Evolutionary conservation across 1,140 invertebrate genomes (phyloP).

Genomic region (Conus ventricosus): DNA sequence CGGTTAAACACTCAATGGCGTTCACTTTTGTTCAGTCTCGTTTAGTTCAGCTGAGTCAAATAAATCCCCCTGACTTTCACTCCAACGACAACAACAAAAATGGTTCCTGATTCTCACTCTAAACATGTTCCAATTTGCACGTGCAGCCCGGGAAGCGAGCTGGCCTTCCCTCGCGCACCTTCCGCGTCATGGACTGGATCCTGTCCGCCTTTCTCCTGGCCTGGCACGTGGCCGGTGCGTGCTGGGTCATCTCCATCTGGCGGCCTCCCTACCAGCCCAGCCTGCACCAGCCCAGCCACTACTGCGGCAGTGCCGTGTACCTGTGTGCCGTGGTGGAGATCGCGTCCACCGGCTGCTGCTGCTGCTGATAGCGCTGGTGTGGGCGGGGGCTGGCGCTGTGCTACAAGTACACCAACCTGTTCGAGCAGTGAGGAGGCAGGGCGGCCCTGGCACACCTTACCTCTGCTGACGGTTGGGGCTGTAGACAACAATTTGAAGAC

Average conservation of each 20-base stretch:
- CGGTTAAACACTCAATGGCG: no score
- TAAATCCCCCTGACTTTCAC: no score
- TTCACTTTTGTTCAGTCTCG: no score
- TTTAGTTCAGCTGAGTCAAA: no score
- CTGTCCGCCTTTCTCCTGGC: constrained; percentile 78
- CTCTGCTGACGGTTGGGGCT: no score
- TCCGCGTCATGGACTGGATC: constrained; percentile 75
- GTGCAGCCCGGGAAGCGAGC: constrained; percentile 62
- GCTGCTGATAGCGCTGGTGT: constrained; percentile 54
- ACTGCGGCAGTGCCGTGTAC: constrained; percentile 70
- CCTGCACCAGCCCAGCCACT: constrained; percentile 77
- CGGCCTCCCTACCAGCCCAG: constrained; percentile 74
- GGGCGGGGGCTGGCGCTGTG: constrained; percentile 36
- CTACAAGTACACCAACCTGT: constrained; percentile 34
- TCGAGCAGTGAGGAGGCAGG: constrained; percentile 4
- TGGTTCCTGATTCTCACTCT: no score
- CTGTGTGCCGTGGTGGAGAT: constrained; percentile 79
- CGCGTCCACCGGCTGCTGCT: constrained; percentile 78
- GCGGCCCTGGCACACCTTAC: no score
- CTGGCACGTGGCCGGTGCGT: constrained; percentile 77
- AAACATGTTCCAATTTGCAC: not conserved
- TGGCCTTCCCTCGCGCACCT: constrained; percentile 62
- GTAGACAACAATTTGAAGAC: no score
- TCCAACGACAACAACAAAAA: no score
- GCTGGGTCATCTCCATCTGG: constrained; percentile 64